Percentiles rank a stretch among this genome's conserved stretches.
phyloP scores from a whole-genome alignment of 2,797 vertebrate species.

The Phrynocephalus vlangalii region DNA sequence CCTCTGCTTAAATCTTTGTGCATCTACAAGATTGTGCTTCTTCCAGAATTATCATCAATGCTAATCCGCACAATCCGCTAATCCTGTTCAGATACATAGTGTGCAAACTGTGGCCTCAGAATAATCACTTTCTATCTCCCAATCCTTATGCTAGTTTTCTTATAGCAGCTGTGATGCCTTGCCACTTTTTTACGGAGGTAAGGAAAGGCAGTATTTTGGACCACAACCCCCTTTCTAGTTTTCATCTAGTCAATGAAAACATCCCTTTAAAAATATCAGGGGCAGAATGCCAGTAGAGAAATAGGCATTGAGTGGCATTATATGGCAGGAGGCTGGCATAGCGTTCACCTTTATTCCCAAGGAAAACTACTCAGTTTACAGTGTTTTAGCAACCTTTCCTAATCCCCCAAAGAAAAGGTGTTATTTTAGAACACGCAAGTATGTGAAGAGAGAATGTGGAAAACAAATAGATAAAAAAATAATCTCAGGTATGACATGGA shows the following conservation, averaged over 20 bases:
- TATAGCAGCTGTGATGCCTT: background rate
- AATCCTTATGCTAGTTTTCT: background rate
- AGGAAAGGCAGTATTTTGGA: too few relatives aligned
- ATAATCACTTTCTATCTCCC: background rate
- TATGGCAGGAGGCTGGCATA: background rate
- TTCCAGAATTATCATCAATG: background rate
- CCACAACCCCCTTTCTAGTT: too few relatives aligned
- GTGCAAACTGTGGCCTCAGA: background rate
- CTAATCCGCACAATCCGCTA: background rate
- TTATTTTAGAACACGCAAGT: background rate
- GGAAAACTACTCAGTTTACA: background rate
- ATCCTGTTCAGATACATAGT: background rate
- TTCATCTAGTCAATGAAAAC: background rate
- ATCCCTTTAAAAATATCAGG: background rate
- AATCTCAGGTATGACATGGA: background rate
- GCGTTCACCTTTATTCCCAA: background rate
- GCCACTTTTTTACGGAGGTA: background rate
- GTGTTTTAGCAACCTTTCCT: background rate
- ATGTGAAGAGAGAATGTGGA: background rate
- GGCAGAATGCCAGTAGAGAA: background rate
- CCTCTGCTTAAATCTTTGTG: background rate
- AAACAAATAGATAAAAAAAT: background rate
- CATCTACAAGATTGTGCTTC: background rate
- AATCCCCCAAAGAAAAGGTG: background rate
- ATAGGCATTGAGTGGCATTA: background rate